Conservation (phyloP, 2,888 invertebrate genomes). For the Clanis bilineata region DNA sequence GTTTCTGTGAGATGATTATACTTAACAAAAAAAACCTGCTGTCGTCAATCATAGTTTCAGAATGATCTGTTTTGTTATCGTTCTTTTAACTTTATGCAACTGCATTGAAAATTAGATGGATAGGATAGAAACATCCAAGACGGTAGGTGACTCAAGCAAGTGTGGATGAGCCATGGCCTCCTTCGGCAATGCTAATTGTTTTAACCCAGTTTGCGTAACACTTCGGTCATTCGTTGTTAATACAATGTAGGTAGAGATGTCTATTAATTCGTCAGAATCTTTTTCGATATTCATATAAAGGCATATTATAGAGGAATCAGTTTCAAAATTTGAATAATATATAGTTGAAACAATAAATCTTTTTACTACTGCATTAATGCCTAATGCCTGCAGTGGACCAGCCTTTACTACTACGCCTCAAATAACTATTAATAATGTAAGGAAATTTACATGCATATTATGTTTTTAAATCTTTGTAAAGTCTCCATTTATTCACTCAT, state of each 20-base stretch:
- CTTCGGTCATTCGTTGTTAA: not conserved
- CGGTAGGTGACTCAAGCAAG: not conserved
- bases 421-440: no score
- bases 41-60: not conserved
- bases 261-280: not conserved
- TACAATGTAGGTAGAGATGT: not conserved
- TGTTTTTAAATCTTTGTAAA: no score
- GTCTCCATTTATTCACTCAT: no score
- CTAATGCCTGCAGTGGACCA: no score
- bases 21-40: no score
- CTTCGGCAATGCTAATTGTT: constrained; percentile 4
- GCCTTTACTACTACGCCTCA: no score
- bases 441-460: no score
- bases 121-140: not conserved
- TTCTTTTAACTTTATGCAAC: not conserved
- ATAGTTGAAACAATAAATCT: not conserved
- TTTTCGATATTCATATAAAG: not conserved
- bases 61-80: not conserved
- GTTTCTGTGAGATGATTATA: no score
- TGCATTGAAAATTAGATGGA: not conserved
- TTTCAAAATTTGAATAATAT: no score
- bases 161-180: not conserved
- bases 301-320: not conserved
- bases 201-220: constrained; percentile 3
- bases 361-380: no score